Percentiles rank a stretch among this genome's conserved stretches.
These are phyloP conservation scores for Hippocampus comes DNA, from an alignment of 2,113 vertebrate genomes.

Conservation along the genomic window DNA sequence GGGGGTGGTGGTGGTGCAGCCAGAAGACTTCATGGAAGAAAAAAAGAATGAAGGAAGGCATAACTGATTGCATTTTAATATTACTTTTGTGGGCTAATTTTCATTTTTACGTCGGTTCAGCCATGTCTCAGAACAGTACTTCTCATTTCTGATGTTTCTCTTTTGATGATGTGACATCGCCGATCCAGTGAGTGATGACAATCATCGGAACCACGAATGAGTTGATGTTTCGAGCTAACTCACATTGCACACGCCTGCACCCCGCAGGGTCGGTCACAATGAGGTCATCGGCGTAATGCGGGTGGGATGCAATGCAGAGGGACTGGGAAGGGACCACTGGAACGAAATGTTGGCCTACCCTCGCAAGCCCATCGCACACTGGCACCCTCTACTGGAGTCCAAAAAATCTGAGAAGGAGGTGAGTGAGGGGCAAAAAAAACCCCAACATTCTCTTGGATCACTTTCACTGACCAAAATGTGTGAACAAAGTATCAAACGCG, in stretches of 20 bases:
- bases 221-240: conserved; percentile 32
- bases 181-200: neutral
- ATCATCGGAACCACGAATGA: conserved; percentile 5
- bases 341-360: conserved; percentile 98
- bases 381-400: conserved; percentile 92
- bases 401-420: conserved; percentile 98
- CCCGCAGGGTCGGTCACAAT: conserved; percentile 91
- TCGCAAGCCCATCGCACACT: conserved; percentile 94
- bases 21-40: neutral
- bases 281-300: conserved; percentile 95
- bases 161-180: conserved; percentile 15
- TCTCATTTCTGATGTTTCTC: conserved; percentile 4
- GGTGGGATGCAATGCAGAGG: conserved; percentile 83
- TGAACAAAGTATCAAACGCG: too few relatives aligned
- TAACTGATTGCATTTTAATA: too few relatives aligned
- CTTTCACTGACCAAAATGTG: neutral
- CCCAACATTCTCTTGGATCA: neutral
- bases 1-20: too few relatives aligned
- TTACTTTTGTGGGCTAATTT: too few relatives aligned
- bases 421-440: neutral
- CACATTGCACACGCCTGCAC: neutral
- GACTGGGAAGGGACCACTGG: conserved; percentile 96
- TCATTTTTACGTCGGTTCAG: too few relatives aligned
- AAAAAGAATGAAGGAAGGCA: neutral
- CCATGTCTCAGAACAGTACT: too few relatives aligned